Percentiles rank a stretch among this genome's conserved stretches.
These are phyloP conservation scores for Contarinia nasturtii DNA, from an alignment of 1,140 invertebrate species.

Conservation along the genomic window DNA sequence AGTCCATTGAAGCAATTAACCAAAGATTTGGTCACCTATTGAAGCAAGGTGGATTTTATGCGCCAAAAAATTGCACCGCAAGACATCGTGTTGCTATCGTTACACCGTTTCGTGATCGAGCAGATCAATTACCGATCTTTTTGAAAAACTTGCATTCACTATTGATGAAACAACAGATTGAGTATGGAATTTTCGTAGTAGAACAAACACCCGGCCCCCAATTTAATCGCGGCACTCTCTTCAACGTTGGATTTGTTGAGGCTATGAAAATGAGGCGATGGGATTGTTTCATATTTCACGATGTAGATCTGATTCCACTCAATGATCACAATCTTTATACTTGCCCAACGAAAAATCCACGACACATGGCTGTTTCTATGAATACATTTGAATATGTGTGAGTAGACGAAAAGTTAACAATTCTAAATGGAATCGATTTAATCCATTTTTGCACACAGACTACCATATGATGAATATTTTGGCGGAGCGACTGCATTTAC, in stretches of 20 bases:
- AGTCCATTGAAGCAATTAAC: conserved; percentile 24
- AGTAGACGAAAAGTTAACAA: too few species aligned
- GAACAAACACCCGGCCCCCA: conserved; percentile 61
- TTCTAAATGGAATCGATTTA: too few species aligned
- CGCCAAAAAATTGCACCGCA: conserved; percentile 53
- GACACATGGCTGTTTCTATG: conserved; percentile 88
- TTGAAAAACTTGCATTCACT: conserved; percentile 81
- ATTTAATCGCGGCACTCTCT: conserved; percentile 83
- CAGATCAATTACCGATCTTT: conserved; percentile 63
- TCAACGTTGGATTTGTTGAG: conserved; percentile 90
- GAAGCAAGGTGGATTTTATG: conserved; percentile 50
- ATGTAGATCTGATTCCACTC: conserved; percentile 84
- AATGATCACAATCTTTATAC: conserved; percentile 83
- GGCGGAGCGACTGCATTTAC: conserved; percentile 76
- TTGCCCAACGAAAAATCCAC: conserved; percentile 72
- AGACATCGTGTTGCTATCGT: conserved; percentile 70
- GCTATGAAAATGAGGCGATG: conserved; percentile 54
- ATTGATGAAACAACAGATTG: conserved; percentile 72
- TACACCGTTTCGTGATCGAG: conserved; percentile 63
- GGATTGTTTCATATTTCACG: conserved; percentile 90
- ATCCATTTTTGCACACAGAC: too few species aligned
- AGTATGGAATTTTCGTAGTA: conserved; percentile 89
- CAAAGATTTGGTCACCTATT: conserved; percentile 28
- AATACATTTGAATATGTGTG: conserved; percentile 77
- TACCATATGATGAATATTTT: conserved; percentile 76